Evolutionary conservation across 1,140 invertebrate species (phyloP).

Genomic region (Drosophila auraria): DNA sequence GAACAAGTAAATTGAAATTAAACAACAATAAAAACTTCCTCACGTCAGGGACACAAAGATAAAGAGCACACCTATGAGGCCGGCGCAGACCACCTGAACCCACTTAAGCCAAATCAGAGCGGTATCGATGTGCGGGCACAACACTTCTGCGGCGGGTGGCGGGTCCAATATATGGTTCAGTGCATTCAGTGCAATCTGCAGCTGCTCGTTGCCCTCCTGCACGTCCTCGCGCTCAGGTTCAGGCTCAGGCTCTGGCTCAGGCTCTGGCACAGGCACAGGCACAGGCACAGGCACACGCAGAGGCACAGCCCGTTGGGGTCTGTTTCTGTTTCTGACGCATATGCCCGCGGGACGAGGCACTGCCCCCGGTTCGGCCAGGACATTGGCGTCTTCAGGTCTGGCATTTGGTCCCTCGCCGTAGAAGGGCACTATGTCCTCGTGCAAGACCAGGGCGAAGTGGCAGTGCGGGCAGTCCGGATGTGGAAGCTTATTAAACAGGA

Average conservation of each 20-base stretch:
- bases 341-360: conserved; percentile 56
- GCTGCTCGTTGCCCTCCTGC: too few relatives aligned
- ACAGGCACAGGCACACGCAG: too few relatives aligned
- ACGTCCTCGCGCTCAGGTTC: too few relatives aligned
- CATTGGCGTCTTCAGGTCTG: background rate
- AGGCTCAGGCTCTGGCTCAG: too few relatives aligned
- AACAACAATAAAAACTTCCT: too few relatives aligned
- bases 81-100: conserved; percentile 3
- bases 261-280: too few relatives aligned
- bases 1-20: background rate
- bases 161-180: too few relatives aligned
- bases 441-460: conserved; percentile 9
- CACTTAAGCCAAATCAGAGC: background rate
- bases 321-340: conserved; percentile 8
- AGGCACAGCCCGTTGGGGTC: background rate
- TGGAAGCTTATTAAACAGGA: fast-evolving
- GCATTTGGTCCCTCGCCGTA: conserved; percentile 47
- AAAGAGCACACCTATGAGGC: background rate
- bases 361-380: conserved; percentile 37
- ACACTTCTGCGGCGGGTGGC: too few relatives aligned
- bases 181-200: too few relatives aligned
- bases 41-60: background rate
- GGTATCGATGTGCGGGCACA: background rate
- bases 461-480: conserved; percentile 44
- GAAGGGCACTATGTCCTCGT: conserved; percentile 57